Base-by-base conservation (phyloP, 2,888 invertebrate genomes). In the Blomia tropicalis region DNA sequence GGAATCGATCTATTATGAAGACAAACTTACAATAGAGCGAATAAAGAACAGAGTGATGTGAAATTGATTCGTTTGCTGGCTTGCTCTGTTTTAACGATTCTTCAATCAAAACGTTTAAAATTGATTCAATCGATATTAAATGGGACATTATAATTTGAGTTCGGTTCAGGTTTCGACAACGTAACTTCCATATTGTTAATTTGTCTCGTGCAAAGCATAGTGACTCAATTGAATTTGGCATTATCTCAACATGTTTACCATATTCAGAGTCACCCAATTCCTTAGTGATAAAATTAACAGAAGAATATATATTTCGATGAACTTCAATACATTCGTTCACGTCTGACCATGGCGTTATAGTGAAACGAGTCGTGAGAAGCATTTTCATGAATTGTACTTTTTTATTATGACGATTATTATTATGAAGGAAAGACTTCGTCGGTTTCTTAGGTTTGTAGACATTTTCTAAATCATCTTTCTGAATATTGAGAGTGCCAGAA, bases 1-100 rank as follows among this genome's bases (percentile, higher is more conserved):
- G n/a, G n/a, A n/a, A n/a, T n/a, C n/a, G n/a, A n/a, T n/a, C n/a
- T n/a, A n/a, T n/a, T 47, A 7, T 14, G 7, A 47, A 25, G n/a
- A 47, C 14, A 47, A 47, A 47, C 51, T 47, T 25, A 47, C 51
- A 47, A 47, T 47, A 47, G n/a, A 47, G 51, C 7, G 51, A 47
- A 47, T 47, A 22, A 25, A 47, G 7, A 7, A 47, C n/a, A 11
- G 51, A 47, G 22, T n/a, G 7, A 19, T 47, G 7, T 7, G n/a
- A 7, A 7, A 36, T 17, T 36, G 7, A 7, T 7, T 36, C 36
- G 22, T 7, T 11, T 47, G 7, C 7, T 47, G 7, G 7, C 36
- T 7, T 11, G 17, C 17, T 7, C 5, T 27, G 5, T 7, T 11
- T 11, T 11, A 11, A 11, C 7, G 7, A 19, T 27, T 47, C 51